These are phyloP conservation scores for Tylochromis polylepis DNA, from an alignment of 2,113 vertebrate genomes.

Conservation along the genomic window DNA sequence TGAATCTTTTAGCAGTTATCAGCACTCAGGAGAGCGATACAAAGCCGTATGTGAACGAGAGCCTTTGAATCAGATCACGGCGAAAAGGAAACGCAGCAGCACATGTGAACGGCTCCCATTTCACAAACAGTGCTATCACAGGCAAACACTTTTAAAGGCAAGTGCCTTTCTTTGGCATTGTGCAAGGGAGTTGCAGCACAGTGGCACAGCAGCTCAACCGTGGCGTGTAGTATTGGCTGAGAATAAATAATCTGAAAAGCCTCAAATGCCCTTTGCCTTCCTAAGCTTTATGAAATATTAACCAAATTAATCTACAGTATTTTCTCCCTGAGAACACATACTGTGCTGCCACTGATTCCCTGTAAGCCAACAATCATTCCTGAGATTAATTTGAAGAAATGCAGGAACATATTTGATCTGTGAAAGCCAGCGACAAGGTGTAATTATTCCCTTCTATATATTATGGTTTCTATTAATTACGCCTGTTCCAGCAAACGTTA, in stretches of 20 bases:
- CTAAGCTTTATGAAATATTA: conserved; percentile 70
- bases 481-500: neutral
- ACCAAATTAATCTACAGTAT: conserved; percentile 58
- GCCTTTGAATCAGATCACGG: conserved; percentile 22
- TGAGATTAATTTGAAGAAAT: conserved; percentile 39
- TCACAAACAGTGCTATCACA: conserved; percentile 49
- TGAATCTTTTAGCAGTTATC: conserved; percentile 48
- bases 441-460: conserved; percentile 27
- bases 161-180: conserved; percentile 36
- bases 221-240: conserved; percentile 50
- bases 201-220: conserved; percentile 19
- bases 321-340: conserved; percentile 28
- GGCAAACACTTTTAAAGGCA: conserved; percentile 38
- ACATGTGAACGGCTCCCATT: conserved; percentile 24
- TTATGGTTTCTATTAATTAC: conserved; percentile 46
- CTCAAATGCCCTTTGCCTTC: conserved; percentile 55
- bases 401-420: conserved; percentile 26
- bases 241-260: conserved; percentile 66
- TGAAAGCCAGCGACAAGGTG: conserved; percentile 23
- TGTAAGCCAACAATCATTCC: conserved; percentile 37
- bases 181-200: conserved; percentile 12
- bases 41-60: neutral
- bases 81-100: neutral
- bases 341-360: conserved; percentile 36
- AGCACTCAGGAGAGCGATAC: conserved; percentile 16